phyloP scores from a whole-genome alignment of 37 sponge, comb jelly and placozoan species.

The Mnemiopsis leidyi region DNA sequence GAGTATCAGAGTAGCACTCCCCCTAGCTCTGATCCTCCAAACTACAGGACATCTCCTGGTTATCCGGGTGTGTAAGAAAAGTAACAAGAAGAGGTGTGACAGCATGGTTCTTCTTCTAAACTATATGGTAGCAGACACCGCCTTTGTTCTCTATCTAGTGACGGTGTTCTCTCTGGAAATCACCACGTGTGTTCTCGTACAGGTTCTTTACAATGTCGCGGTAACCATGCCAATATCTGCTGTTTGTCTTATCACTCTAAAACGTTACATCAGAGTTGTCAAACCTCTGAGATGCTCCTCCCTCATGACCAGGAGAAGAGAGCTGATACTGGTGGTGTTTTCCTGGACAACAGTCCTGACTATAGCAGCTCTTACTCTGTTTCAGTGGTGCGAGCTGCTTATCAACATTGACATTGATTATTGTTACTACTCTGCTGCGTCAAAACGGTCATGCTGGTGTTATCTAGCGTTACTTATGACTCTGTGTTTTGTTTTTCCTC shows the following conservation, averaged over 20 bases:
- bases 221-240: neutral
- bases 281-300: neutral
- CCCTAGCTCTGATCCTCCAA: constrained; percentile 57
- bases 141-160: neutral
- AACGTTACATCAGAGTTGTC: constrained; percentile 4
- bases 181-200: neutral
- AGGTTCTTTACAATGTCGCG: constrained; percentile 11
- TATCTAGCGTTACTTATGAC: neutral
- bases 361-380: neutral
- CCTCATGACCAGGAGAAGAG: neutral
- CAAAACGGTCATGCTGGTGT: neutral
- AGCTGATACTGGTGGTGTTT: neutral
- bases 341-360: neutral
- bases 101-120: neutral
- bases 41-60: constrained; percentile 36
- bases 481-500: constrained; percentile 4
- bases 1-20: neutral
- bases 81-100: neutral
- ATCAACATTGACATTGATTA: neutral
- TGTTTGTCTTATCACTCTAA: constrained; percentile 27
- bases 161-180: neutral
- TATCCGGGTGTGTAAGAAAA: neutral
- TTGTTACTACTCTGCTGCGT: neutral
- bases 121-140: constrained; percentile 4
- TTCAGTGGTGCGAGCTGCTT: neutral